These are phyloP conservation scores for Spongia lamella DNA, from an alignment of 37 sponge, comb jelly and placozoan species.

Conservation along the genomic window DNA sequence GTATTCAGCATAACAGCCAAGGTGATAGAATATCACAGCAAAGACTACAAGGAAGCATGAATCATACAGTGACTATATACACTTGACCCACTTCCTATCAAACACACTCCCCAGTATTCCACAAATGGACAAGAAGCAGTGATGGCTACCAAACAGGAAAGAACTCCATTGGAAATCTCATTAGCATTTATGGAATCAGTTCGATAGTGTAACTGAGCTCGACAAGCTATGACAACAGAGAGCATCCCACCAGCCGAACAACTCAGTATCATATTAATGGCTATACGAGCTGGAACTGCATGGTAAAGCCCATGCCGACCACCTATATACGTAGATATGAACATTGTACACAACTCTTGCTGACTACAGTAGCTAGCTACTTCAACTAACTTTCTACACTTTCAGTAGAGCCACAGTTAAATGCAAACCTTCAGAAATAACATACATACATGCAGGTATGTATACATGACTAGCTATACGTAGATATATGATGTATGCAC, in stretches of 20 bases:
- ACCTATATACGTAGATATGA: not conserved
- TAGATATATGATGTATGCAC: not conserved
- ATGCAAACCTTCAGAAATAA: slow-evolving; percentile 70
- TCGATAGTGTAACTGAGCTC: slow-evolving; percentile 64
- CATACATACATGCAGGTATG: not conserved
- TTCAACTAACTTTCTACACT: slow-evolving; percentile 65
- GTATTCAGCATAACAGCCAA: slow-evolving; percentile 85
- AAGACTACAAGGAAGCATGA: slow-evolving; percentile 22
- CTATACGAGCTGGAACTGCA: slow-evolving; percentile 60
- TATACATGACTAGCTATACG: not conserved
- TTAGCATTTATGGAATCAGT: slow-evolving; percentile 53
- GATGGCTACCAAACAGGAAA: slow-evolving; percentile 65
- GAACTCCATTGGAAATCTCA: slow-evolving; percentile 75
- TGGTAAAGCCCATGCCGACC: slow-evolving; percentile 31
- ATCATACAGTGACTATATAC: not conserved
- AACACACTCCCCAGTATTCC: slow-evolving; percentile 38
- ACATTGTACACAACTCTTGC: not conserved
- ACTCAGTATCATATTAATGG: slow-evolving; percentile 87
- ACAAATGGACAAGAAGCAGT: slow-evolving; percentile 69
- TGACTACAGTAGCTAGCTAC: too few relatives aligned
- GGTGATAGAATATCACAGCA: slow-evolving; percentile 82
- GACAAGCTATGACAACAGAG: slow-evolving; percentile 74
- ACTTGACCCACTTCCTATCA: slow-evolving; percentile 50
- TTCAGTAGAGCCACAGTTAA: slow-evolving; percentile 93
- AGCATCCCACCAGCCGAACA: slow-evolving; percentile 70